Conservation (phyloP, 2,113 vertebrate species). For the Oncorhynchus gorbuscha region DNA sequence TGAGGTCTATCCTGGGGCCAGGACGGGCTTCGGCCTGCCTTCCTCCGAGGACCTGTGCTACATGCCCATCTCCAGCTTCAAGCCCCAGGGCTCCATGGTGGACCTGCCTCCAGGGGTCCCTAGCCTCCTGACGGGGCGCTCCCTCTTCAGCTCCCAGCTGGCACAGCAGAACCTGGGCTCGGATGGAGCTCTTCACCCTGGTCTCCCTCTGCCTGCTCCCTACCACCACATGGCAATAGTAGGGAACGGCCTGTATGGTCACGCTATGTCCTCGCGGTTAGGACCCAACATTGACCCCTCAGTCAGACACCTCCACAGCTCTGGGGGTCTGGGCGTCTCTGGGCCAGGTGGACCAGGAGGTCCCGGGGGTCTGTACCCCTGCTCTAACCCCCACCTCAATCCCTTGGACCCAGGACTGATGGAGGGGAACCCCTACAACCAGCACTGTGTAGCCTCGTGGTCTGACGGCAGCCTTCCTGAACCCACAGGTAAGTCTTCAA, state of each 20-base stretch:
- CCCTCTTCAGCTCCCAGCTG: slow-evolving; percentile 68
- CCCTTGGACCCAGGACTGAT: slow-evolving; percentile 33
- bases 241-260: slow-evolving; percentile 56
- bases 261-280: slow-evolving; percentile 48
- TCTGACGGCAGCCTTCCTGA: slow-evolving; percentile 63
- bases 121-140: slow-evolving; percentile 59
- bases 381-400: slow-evolving; percentile 41
- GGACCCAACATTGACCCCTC: slow-evolving; percentile 51
- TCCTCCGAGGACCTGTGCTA: slow-evolving; percentile 55
- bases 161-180: slow-evolving; percentile 74
- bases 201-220: not conserved
- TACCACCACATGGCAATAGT: slow-evolving; percentile 60
- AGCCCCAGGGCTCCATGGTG: slow-evolving; percentile 47
- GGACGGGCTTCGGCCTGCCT: slow-evolving; percentile 51
- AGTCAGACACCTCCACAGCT: slow-evolving; percentile 61
- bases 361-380: slow-evolving; percentile 59
- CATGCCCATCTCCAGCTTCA: slow-evolving; percentile 62
- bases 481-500: slow-evolving; percentile 72
- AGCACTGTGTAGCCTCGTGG: slow-evolving; percentile 64
- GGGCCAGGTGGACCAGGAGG: slow-evolving; percentile 52
- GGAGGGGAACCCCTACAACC: slow-evolving; percentile 65
- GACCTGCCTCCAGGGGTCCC: slow-evolving; percentile 62
- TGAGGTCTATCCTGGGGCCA: slow-evolving; percentile 14
- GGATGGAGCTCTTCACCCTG: slow-evolving; percentile 61
- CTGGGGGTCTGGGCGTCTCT: slow-evolving; percentile 60